Conservation (phyloP, 2,797 vertebrate species). For the Mormyrops boulengeri region DNA sequence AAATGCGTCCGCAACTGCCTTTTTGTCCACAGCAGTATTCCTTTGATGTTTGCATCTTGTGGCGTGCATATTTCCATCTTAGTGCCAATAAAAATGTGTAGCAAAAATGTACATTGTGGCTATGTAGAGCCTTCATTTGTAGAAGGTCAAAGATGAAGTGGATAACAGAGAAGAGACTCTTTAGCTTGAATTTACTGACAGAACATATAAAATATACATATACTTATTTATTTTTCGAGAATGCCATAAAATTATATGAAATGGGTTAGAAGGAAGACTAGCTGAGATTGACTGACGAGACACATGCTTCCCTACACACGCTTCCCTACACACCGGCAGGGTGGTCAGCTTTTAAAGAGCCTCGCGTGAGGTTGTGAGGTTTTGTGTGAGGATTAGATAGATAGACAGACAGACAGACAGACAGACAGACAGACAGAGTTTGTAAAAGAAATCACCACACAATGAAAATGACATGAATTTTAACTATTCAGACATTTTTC, state of each 20-base stretch:
- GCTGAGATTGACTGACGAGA: not conserved
- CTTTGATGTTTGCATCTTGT: not conserved
- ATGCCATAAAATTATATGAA: not conserved
- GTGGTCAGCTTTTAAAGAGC: not conserved
- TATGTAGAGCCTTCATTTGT: not conserved
- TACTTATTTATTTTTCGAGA: not conserved
- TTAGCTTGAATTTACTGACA: not conserved
- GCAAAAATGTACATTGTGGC: not conserved
- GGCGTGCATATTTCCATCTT: not conserved
- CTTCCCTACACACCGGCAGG: too few relatives aligned
- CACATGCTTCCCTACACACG: too few relatives aligned
- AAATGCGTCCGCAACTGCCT: not conserved
- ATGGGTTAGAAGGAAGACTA: not conserved
- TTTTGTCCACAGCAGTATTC: not conserved
- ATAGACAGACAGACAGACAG: not conserved
- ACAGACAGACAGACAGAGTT: not conserved
- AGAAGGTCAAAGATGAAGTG: not conserved
- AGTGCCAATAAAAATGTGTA: not conserved
- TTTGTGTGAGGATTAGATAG: not conserved
- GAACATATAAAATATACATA: not conserved
- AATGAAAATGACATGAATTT: not conserved
- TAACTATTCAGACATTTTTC: not conserved
- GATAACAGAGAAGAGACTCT: not conserved
- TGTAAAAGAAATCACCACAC: not conserved
- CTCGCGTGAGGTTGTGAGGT: not conserved